Evolutionary conservation across 2,888 invertebrate genomes (phyloP).

Genomic region (Coelopa pilipes): DNA sequence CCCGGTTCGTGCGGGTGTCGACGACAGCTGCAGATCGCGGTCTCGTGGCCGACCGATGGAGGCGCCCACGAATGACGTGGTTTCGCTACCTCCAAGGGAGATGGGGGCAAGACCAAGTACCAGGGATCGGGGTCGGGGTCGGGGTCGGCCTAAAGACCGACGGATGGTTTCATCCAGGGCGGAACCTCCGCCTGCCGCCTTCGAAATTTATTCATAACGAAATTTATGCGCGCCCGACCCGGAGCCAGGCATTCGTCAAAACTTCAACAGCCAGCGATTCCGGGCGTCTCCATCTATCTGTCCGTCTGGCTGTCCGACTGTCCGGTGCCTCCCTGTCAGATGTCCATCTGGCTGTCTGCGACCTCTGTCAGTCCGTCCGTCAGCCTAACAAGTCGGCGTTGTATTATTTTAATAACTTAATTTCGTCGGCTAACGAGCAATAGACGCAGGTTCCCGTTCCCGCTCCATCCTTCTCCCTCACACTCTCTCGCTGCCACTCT

Average conservation of each 20-base stretch:
- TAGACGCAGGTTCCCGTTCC: not conserved
- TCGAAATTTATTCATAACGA: slow-evolving; percentile 12
- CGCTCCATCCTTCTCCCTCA: too few species aligned
- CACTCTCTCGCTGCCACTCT: too few species aligned
- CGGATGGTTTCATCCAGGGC: too few species aligned
- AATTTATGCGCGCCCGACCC: slow-evolving; percentile 11
- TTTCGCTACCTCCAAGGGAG: too few species aligned
- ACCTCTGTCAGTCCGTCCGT: not conserved
- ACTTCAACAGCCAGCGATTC: slow-evolving; percentile 13
- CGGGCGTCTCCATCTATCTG: not conserved
- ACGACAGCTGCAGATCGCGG: too few species aligned
- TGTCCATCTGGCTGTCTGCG: slow-evolving; percentile 32
- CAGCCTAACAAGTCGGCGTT: slow-evolving; percentile 17
- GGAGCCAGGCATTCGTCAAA: slow-evolving; percentile 30
- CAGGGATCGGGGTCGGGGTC: too few species aligned
- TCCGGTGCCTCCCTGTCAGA: slow-evolving; percentile 27
- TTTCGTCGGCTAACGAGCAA: slow-evolving; percentile 47
- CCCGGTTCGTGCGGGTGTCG: too few species aligned
- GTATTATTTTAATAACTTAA: slow-evolving; percentile 61
- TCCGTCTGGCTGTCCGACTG: slow-evolving; percentile 34
- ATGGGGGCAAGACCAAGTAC: too few species aligned
- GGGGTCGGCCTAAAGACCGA: too few species aligned
- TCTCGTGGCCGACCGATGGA: too few species aligned
- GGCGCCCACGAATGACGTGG: too few species aligned
- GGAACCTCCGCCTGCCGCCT: not conserved